Base-by-base conservation (phyloP, 2,888 invertebrate genomes). In the Pocota personata region DNA sequence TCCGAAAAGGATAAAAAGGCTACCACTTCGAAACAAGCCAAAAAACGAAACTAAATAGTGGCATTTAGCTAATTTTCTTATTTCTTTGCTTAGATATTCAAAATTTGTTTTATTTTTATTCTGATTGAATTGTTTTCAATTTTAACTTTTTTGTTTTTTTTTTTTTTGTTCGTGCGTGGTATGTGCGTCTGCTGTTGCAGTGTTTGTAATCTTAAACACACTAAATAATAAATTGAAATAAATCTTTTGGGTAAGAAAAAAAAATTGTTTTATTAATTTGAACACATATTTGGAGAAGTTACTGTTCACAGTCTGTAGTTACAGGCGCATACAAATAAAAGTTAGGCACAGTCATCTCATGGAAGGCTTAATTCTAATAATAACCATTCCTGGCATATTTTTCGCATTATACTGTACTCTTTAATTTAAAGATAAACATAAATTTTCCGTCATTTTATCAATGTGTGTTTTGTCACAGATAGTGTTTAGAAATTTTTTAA, bases 1-100 rank as follows among this genome's bases (percentile, higher is more conserved):
- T 87, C 89, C 30, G 90, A 90, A 24, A 92, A 92, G 73, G 92
- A 92, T 32, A 92, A 92, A 77, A 91, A 91, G 66, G 89, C 91
- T 2, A 84, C 89, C 24, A 82, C 89, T 2, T 89, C 90, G n/a
- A 92, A 92, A 73, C 91, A 91, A 89, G 89, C 90, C 19, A 92
- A 92, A 71, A 93, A 92, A 88, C 90, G 93, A 40, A 92, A 92
- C 88, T 91, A 91, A 73, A 57, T 24, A 60, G 12, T 46, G 48
- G 46, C 10, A 8, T 37, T 71, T 69, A 75, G 58, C 64, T 60
- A 60, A 40, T 40, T 40, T 40, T 46, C 21, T 69, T 79, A n/a
- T 69, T 69, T 78, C 58, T 35, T 78, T 48, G 21, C 46, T 40
- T 78, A 64, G 32, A 16, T 78, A 67, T 78, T 67, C 35, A 21